Percentiles rank a stretch among this genome's conserved stretches.
These are phyloP conservation scores for Leptinotarsa rubiginosa DNA, from an alignment of 2,888 invertebrate species.

Conservation along the genomic window DNA sequence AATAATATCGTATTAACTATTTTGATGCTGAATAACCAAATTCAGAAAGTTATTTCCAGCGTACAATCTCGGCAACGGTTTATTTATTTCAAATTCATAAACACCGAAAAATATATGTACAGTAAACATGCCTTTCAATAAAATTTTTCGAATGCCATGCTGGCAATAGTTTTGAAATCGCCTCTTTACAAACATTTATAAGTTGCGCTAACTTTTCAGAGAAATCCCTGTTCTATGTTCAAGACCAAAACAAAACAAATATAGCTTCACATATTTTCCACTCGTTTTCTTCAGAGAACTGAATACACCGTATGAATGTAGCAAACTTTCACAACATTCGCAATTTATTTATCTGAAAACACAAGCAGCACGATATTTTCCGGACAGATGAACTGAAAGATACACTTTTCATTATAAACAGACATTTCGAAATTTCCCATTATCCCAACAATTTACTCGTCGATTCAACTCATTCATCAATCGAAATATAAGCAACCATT, in stretches of 20 bases:
- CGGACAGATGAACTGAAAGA: neutral
- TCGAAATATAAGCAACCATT: neutral
- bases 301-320: neutral
- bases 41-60: too few relatives aligned
- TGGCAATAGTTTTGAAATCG: neutral
- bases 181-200: neutral
- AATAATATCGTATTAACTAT: too few relatives aligned
- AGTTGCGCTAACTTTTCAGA: neutral
- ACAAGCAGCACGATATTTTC: constrained; percentile 3
- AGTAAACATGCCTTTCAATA: too few relatives aligned
- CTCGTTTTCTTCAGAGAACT: neutral
- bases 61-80: too few relatives aligned
- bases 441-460: neutral
- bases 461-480: neutral
- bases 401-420: constrained; percentile 6
- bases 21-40: too few relatives aligned
- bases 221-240: neutral
- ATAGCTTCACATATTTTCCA: neutral
- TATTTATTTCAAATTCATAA: too few relatives aligned
- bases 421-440: neutral
- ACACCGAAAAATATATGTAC: too few relatives aligned
- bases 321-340: neutral
- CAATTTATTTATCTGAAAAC: neutral
- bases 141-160: neutral
- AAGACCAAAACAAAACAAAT: neutral